Base-by-base conservation (phyloP, 2,113 vertebrate species). In the Struthidea cinerea region DNA sequence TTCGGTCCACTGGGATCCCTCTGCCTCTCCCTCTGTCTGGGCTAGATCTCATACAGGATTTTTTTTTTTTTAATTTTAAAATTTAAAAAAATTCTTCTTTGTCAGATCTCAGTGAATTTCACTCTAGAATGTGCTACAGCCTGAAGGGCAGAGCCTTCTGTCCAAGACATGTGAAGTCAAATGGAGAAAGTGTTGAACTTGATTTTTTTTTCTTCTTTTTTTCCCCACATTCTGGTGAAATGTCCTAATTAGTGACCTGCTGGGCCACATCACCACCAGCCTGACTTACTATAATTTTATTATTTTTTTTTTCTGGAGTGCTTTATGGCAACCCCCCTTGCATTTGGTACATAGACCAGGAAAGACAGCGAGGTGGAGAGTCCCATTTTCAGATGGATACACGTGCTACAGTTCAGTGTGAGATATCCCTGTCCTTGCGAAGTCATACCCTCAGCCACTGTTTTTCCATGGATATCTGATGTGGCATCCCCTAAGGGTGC, bases 321-420 rank as follows among this genome's bases (percentile, higher is more conserved):
- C 17, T 88, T 79, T 82, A 24, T 56, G 23, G 28, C 13, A 32
- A 2, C 1, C 1, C 0, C 2, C 20, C 6, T 12, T 22, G 6
- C 3, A 11, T 67, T 63, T 16, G 44, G 16, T 42, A 10, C 44
- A 35, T 15, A 52, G 26, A 50, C 17, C 8, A 39, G 68, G 74
- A 90, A 63, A 56, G 79, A 59, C n/a, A 68, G 59, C 11, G 60
- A 61, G n/a, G 28, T 57, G 39, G 7, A 8, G 28, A 50, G n/a
- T 65, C 13, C 15, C 4, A 0, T 73, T 86, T 90, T 84, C 50
- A 80, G 57, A 53, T 13, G 63, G 41, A 57, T 50, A 21, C 23
- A 12, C 0, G 4, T 60, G 19, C 53, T 46, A 27, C 46, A 50
- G 20, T 16, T 10, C 1, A 0, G 5, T 41, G n/a, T 57, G 42